Conservation (phyloP, 37 sponge, comb jelly and placozoan species). For the Diacarnus erythraeanus region DNA sequence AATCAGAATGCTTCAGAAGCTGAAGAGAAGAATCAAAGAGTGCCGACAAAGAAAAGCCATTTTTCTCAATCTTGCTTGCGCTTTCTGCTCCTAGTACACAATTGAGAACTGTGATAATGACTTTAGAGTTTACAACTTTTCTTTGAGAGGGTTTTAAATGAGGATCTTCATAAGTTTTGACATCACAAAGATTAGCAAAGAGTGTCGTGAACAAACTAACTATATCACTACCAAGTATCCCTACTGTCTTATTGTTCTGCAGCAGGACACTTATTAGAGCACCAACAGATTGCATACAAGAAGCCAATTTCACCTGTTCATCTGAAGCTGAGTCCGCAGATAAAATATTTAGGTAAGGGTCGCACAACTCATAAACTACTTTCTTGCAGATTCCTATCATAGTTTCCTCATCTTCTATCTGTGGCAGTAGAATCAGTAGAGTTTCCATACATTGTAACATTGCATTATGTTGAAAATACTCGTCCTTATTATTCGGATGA, state of each 20-base stretch:
- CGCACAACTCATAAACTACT: conserved; percentile 10
- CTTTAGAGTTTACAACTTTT: background rate
- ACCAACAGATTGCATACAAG: background rate
- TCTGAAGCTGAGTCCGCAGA: background rate
- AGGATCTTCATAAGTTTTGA: background rate
- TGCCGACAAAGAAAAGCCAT: background rate
- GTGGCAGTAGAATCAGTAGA: background rate
- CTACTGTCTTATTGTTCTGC: background rate
- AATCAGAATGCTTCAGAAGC: conserved; percentile 24
- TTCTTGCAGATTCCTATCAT: background rate
- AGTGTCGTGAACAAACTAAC: background rate
- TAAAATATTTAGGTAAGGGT: background rate
- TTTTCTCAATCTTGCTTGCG: background rate
- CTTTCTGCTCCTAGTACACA: background rate
- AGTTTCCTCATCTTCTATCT: background rate
- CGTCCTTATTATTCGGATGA: background rate
- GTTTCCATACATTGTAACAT: background rate
- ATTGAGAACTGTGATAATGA: conserved; percentile 14
- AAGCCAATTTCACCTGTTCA: background rate
- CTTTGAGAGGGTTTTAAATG: background rate
- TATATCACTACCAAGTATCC: background rate
- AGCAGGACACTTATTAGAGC: background rate
- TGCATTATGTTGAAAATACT: background rate
- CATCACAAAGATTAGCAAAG: background rate
- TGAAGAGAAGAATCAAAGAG: conserved; percentile 19